Evolutionary conservation across 2,888 invertebrate genomes (phyloP).

Genomic region (Zaprionus lineosus): DNA sequence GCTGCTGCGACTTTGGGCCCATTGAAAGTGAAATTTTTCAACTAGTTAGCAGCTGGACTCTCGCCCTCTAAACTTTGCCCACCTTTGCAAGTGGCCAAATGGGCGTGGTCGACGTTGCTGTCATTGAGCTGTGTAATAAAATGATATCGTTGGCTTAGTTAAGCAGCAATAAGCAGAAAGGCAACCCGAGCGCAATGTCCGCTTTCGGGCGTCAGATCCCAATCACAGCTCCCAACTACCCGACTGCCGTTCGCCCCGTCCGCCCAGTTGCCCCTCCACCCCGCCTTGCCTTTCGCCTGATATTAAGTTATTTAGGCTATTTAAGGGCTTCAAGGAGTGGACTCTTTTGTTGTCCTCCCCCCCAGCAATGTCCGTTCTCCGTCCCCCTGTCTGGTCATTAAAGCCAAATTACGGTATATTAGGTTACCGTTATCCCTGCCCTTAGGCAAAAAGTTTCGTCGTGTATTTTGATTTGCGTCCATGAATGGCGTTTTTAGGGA

Average conservation of each 20-base stretch:
- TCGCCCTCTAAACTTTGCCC: constrained; percentile 13
- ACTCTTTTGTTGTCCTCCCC: constrained; percentile 24
- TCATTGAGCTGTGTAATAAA: constrained; percentile 67
- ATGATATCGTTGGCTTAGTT: constrained; percentile 74
- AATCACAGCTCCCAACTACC: constrained; percentile 22
- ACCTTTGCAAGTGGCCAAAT: constrained; percentile 11
- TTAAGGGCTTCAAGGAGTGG: constrained; percentile 59
- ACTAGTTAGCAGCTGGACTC: constrained; percentile 45
- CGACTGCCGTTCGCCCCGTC: too few relatives aligned
- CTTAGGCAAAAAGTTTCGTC: constrained; percentile 15
- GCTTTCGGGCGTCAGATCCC: constrained; percentile 15
- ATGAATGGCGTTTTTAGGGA: neutral
- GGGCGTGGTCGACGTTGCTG: constrained; percentile 17
- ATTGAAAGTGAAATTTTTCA: constrained; percentile 60
- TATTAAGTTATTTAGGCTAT: constrained; percentile 78
- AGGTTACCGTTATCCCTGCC: constrained; percentile 41
- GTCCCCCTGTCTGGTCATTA: constrained; percentile 53
- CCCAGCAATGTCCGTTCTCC: too few relatives aligned
- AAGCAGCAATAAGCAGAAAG: constrained; percentile 66
- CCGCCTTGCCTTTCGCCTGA: constrained; percentile 47
- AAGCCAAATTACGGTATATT: constrained; percentile 68
- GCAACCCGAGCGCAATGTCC: constrained; percentile 18
- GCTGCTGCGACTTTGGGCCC: constrained; percentile 14
- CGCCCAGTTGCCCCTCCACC: too few relatives aligned
- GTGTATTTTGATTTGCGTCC: constrained; percentile 18